These are phyloP conservation scores for Leiothrix lutea DNA, from an alignment of 2,113 vertebrate genomes.

Conservation along the genomic window DNA sequence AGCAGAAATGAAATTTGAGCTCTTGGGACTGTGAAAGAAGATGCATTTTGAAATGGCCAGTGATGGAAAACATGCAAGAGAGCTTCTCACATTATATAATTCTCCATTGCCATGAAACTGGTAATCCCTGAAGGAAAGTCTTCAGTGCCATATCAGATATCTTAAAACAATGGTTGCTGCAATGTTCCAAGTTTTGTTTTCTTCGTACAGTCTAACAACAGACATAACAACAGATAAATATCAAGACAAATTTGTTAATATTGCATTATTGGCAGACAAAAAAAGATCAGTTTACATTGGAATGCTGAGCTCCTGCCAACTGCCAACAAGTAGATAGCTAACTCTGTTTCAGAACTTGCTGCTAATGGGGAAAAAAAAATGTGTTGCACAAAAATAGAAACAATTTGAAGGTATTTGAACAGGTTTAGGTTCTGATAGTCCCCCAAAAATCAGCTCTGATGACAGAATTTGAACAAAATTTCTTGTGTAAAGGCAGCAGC, in stretches of 20 bases:
- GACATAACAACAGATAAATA: slow-evolving; percentile 60
- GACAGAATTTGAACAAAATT: not conserved
- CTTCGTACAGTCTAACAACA: slow-evolving; percentile 16
- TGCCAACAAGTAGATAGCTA: not conserved
- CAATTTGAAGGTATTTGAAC: not conserved
- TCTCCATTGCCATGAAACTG: not conserved
- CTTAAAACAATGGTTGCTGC: slow-evolving; percentile 7
- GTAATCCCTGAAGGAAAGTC: not conserved
- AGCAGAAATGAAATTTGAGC: not conserved
- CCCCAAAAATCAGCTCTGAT: not conserved
- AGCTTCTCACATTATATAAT: not conserved
- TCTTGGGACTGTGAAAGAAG: not conserved
- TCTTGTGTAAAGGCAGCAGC: not conserved
- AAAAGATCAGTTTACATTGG: slow-evolving; percentile 46
- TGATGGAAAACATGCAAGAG: not conserved
- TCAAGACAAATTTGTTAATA: slow-evolving; percentile 57
- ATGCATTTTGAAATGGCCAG: not conserved
- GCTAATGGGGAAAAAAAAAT: not conserved
- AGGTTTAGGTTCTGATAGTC: not conserved
- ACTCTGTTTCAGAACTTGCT: slow-evolving; percentile 16
- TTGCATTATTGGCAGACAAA: slow-evolving; percentile 37
- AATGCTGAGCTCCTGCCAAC: slow-evolving; percentile 33
- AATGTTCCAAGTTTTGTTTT: slow-evolving; percentile 29
- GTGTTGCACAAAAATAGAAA: not conserved
- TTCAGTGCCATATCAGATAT: slow-evolving; percentile 29